Conservation (phyloP, 2,113 vertebrate genomes). For the Prionailurus viverrinus region DNA sequence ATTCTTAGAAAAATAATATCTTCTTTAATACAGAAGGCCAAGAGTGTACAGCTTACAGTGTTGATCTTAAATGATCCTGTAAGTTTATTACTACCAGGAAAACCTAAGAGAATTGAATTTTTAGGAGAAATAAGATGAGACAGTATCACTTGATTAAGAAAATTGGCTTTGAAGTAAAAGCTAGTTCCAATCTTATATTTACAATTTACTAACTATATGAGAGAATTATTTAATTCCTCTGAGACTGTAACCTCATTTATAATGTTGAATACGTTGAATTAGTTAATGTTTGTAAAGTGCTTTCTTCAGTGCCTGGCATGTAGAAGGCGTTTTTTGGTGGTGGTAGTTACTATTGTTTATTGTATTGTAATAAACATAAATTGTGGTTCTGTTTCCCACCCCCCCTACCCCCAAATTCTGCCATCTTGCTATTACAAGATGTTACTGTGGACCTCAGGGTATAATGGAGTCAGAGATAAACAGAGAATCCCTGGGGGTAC, state of each 20-base stretch:
- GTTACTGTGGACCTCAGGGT: not conserved
- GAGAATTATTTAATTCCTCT: conserved; percentile 25
- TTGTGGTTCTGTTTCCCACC: conserved; percentile 4
- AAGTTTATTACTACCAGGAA: not conserved
- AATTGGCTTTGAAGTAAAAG: conserved; percentile 32
- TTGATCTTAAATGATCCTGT: conserved; percentile 51
- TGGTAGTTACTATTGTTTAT: conserved; percentile 12
- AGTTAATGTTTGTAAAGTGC: conserved; percentile 11
- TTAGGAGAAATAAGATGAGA: conserved; percentile 20
- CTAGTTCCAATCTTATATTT: not conserved
- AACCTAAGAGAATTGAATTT: conserved; percentile 42
- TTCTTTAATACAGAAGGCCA: conserved; percentile 45
- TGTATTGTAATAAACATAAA: conserved; percentile 25
- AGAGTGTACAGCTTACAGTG: not conserved
- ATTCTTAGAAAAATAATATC: conserved; percentile 58
- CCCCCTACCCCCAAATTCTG: not conserved
- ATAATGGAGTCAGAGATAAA: conserved; percentile 20
- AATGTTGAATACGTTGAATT: not conserved
- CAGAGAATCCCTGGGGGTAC: not conserved
- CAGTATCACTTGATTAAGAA: not conserved
- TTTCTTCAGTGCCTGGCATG: not conserved
- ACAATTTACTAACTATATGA: conserved; percentile 12
- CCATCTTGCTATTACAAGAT: not conserved
- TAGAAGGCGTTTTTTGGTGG: not conserved
- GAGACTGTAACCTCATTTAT: not conserved